Base-by-base conservation (phyloP, 2,888 invertebrate genomes). In the Drosophila koepferae region DNA sequence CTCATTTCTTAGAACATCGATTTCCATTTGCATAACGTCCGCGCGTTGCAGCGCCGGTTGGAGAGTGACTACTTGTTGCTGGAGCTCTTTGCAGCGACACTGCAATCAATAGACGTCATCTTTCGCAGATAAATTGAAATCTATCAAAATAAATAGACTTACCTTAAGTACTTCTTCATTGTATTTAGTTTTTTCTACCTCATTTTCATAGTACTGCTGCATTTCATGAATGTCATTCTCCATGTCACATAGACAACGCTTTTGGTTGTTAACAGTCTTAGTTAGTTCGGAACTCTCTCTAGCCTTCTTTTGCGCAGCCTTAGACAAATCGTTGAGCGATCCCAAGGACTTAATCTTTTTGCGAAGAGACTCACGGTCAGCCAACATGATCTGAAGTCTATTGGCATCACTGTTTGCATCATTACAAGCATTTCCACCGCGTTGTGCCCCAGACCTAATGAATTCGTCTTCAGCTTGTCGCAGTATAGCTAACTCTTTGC, bases 291-390 rank as follows among this genome's bases (percentile, higher is more conserved):
- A 67, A 0, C 82, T 72, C 2, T 64, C 59, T 10, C 77, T 51
- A 80, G 75, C 70, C 63, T 81, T 77, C 8, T 69, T 62, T 34
- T 89, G 80, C 20, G 90, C 23, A 4, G 77, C 66, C 3, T 31
- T 59, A 14, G 80, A 75, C 63, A 83, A 79, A 6, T 69, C 70
- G 56, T 75, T 78, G 14, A 86, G 67, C 40, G 53, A 66, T 18
- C 79, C 80, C 12, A 89, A 66, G 3, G 68, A 59, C 59, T 60
- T 78, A 18, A 77, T 80, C 54, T 91, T 87, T 7, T 74, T 82
- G 12, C 91, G 82, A 31, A 92, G 77, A 2, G 82, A 69, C 69
- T 92, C 86, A 9, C 91, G 91, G 61, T 92, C 90, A 1, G 85
- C 80, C 2, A 91, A 63, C 28, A 92, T 90, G 6, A 59, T 65